Evolutionary conservation across 2,888 invertebrate species (phyloP).

Genomic region (Parthenolecanium corni): DNA sequence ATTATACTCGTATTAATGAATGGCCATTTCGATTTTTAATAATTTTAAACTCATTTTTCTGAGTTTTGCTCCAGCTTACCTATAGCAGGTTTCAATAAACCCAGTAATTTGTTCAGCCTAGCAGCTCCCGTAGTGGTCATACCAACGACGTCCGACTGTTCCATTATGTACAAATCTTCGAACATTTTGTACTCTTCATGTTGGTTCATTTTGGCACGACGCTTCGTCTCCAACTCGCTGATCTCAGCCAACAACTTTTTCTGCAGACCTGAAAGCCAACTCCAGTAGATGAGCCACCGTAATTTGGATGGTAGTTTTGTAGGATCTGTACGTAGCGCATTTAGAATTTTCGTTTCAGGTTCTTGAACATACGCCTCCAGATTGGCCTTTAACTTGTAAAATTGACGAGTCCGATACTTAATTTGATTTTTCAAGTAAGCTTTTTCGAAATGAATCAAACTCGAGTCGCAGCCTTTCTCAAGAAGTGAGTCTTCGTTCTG

Average conservation of each 20-base stretch:
- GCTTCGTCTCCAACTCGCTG: conserved; percentile 32
- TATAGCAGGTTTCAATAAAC: conserved; percentile 43
- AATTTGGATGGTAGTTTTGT: too few relatives aligned
- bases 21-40: too few relatives aligned
- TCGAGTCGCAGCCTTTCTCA: too few relatives aligned
- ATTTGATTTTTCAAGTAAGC: too few relatives aligned
- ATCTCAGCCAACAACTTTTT: conserved; percentile 31
- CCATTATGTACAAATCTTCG: conserved; percentile 43
- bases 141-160: conserved; percentile 47
- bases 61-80: too few relatives aligned
- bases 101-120: conserved; percentile 50
- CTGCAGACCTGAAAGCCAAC: conserved; percentile 36
- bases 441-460: too few relatives aligned
- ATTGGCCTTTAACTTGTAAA: background rate
- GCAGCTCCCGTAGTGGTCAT: conserved; percentile 72
- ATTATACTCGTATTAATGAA: too few relatives aligned
- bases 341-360: background rate
- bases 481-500: too few relatives aligned
- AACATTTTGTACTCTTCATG: conserved; percentile 45
- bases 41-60: too few relatives aligned
- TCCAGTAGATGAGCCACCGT: conserved; percentile 41
- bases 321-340: too few relatives aligned
- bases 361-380: background rate
- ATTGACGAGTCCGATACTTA: background rate
- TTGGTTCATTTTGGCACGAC: conserved; percentile 37